Base-by-base conservation (phyloP, 2,113 vertebrate species). In the Hirundichthys speculiger region DNA sequence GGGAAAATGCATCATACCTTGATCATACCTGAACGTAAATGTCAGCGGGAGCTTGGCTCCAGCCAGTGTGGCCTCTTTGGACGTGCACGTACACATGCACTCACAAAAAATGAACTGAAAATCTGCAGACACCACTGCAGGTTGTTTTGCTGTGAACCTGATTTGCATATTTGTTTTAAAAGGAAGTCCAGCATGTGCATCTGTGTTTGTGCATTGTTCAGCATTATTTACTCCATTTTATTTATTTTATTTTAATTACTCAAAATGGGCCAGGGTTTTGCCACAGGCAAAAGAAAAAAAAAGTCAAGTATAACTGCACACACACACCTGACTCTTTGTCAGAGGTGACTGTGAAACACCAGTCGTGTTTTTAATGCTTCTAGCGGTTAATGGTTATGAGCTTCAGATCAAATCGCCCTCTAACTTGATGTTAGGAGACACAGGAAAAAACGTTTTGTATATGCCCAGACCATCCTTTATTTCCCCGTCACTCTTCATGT, bases 1-100 rank as follows among this genome's bases (percentile, higher is more conserved):
- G n/a, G 18, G 70, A 51, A 55, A 48, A 75, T 40, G 58, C 70
- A 73, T 75, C 82, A 66, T 53, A 69, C 65, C 75, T 75, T 71
- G 63, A 80, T 77, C 79, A 75, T 53, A 59, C 81, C 85, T 20
- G 61, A n/a, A n/a, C n/a, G n/a, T 60, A 71, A 72, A 82, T 78
- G 65, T 81, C 80, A 86, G 64, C 50, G 49, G 64, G 64, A 13
- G 45, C 75, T 64, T 65, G 58, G 43, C 71, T 73, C 19, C 39
- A 61, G 72, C 64, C 16, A 48, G 20, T 25, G 9, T 3, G 18
- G 45, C 62, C 50, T 64, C 49, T 70, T 0, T 20, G 48, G 27
- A 38, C 16, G 15, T 21, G 24, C 48, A 13, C 45, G 6, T 1
- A 9, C 59, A 46, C 12, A 55, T 25, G 27, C 42, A 39, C 3